Evolutionary conservation across 2,888 invertebrate species (phyloP).

Genomic region (Parascotia fuliginaria): DNA sequence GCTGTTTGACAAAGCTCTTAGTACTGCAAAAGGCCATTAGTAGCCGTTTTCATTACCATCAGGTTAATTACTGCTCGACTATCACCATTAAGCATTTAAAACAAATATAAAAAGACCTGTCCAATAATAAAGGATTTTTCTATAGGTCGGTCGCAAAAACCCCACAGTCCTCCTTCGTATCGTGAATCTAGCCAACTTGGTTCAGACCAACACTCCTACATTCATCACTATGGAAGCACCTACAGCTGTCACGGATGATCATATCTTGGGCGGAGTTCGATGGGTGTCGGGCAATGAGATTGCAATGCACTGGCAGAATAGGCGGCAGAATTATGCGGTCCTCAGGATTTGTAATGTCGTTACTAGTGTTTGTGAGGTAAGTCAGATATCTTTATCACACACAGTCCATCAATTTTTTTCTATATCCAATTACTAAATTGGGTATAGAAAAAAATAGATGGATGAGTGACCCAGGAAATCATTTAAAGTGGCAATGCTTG

Average conservation of each 20-base stretch:
- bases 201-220: slow-evolving; percentile 43
- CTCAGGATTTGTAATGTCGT: slow-evolving; percentile 85
- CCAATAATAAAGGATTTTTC: not conserved
- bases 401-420: too few relatives aligned
- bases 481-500: too few relatives aligned
- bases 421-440: too few relatives aligned
- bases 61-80: too few relatives aligned
- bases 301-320: slow-evolving; percentile 92
- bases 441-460: too few relatives aligned
- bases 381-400: slow-evolving; percentile 12
- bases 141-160: slow-evolving; percentile 89
- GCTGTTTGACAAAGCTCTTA: too few relatives aligned
- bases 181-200: slow-evolving; percentile 77
- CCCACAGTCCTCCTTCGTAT: slow-evolving; percentile 89
- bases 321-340: slow-evolving; percentile 91
- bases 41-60: too few relatives aligned
- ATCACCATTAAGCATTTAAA: too few relatives aligned
- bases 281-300: slow-evolving; percentile 90
- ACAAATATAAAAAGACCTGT: too few relatives aligned
- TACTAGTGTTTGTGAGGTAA: slow-evolving; percentile 62
- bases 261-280: slow-evolving; percentile 88
- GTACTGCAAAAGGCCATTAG: too few relatives aligned
- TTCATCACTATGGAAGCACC: slow-evolving; percentile 75
- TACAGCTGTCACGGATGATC: slow-evolving; percentile 84
- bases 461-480: too few relatives aligned